Evolutionary conservation across 2,113 vertebrate genomes (phyloP), one percentile per base, ranked within the genome.

Genomic region (Galbula dea): DNA sequence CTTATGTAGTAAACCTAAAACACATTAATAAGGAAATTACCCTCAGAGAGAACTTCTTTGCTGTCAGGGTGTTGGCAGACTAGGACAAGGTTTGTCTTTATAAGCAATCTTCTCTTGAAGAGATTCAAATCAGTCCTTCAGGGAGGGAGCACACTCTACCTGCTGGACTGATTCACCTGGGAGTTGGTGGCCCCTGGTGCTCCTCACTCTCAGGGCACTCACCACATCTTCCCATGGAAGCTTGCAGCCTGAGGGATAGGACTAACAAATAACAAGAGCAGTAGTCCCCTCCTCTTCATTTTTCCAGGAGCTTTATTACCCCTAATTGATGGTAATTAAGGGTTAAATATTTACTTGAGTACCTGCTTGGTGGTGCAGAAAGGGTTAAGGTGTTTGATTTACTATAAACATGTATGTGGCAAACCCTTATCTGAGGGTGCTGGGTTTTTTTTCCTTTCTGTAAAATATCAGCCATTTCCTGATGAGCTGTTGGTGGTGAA

Each of bases 401-500:
- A 72, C 85, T 93, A 8, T 63, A 59, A 95, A 48, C 51, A 18
- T 58, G 15, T 76, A 83, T 69, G 84, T 92, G 96, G 84, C 87
- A 96, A 88, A 86, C 84, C 97, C 93, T 87, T 92, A 36, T 93
- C 90, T 90, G 73, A 54, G 32, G 41, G 75, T 66, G 74, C 29
- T 34, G 65, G 21, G 65, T 27, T 1, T 88, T 68, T 68, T 69
- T 61, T 27, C 58, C 58, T 71, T 91, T 96, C 93, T 93, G 94
- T 97, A 96, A 97, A 94, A 97, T 95, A 94, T 97, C 97, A 97
- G 92, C 96, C 94, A 88, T 97, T 97, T 97, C 97, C 97, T 96
- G 96, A 97, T 80, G 94, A 97, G 96, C 13, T 71, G 67, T 75
- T 97, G 75, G 93, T 97, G 97, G 92, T 94, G 95, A 97, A 97